Base-by-base conservation (phyloP, 2,888 invertebrate genomes). In the Rhyacophila evoluta region DNA sequence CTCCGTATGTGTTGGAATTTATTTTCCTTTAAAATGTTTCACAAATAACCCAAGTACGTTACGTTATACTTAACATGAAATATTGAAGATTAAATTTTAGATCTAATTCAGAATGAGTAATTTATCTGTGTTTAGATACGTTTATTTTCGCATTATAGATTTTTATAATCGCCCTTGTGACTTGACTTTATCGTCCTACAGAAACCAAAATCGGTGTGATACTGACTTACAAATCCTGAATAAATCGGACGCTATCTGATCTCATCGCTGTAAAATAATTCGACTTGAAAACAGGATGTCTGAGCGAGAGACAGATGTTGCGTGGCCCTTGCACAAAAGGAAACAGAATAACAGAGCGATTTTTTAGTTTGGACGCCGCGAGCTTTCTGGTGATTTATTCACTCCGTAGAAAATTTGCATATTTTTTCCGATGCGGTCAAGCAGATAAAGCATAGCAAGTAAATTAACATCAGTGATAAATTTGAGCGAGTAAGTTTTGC, bases 401-500 rank as follows among this genome's bases (percentile, higher is more conserved):
- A 19, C 74, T 74, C 74, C 72, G 73, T 55, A 72, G 73, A 69
- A 74, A 78, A 82, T 82, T 82, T 75, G 79, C 81, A 82, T 82
- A 80, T 79, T 79, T 80, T 80, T 80, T 78, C 79, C 79, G 81
- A 81, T 81, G 78, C 79, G 80, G 81, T 77, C 79, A 72, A 76
- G 72, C 77, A 78, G 81, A 81, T 81, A 81, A 78, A 77, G 74
- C 55, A 70, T 55, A 71, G 76, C 74, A 41, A 80, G 75, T 81
- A 80, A 81, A 81, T 81, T 81, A 81, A 80, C 80, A 80, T 81
- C 78, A 76, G 72, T 72, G 76, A 77, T 79, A 79, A 80, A 77
- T 73, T 74, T 70, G 38, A 69, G 69, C 75, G 75, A 28, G 25
- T 68, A 68, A 68, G 19, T 68, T 25, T 4, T 33, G 55, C 55